Percentiles rank a stretch among this genome's conserved stretches.
Conservation (phyloP, 2,797 vertebrate species). For the Xerus rutilus region DNA sequence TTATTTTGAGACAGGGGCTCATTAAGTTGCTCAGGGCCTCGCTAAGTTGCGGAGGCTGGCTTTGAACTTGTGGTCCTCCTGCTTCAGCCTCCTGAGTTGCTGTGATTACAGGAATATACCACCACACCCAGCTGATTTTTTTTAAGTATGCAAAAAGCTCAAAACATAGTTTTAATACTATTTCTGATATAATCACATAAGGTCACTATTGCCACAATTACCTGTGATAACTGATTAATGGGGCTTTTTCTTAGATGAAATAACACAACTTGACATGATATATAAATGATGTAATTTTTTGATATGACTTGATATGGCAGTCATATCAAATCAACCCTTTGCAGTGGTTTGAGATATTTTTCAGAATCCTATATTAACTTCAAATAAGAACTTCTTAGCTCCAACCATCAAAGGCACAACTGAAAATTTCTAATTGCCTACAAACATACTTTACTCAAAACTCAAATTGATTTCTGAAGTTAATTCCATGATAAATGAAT, state of each 20-base stretch:
- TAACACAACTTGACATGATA: slow-evolving; percentile 16
- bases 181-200: slow-evolving; percentile 34
- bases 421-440: background rate
- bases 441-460: slow-evolving; percentile 21
- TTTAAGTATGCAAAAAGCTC: background rate
- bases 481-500: background rate
- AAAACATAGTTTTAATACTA: slow-evolving; percentile 50
- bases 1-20: too few species aligned
- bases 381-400: background rate
- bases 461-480: slow-evolving; percentile 40
- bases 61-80: too few species aligned
- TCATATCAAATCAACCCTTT: background rate
- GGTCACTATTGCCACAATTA: background rate
- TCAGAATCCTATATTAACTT: background rate
- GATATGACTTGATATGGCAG: background rate
- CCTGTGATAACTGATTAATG: background rate
- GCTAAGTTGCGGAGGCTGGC: too few species aligned
- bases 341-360: background rate
- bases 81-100: too few species aligned
- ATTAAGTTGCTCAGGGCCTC: too few species aligned
- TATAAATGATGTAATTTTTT: too few species aligned
- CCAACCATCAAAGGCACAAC: background rate
- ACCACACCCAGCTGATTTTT: background rate
- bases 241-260: slow-evolving; percentile 16
- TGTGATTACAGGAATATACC: too few species aligned